A percentile compares a stretch with the other conserved stretches of the same genome.
Evolutionary conservation across 2,888 invertebrate genomes (phyloP).

Genomic region (Parnassius orleans): DNA sequence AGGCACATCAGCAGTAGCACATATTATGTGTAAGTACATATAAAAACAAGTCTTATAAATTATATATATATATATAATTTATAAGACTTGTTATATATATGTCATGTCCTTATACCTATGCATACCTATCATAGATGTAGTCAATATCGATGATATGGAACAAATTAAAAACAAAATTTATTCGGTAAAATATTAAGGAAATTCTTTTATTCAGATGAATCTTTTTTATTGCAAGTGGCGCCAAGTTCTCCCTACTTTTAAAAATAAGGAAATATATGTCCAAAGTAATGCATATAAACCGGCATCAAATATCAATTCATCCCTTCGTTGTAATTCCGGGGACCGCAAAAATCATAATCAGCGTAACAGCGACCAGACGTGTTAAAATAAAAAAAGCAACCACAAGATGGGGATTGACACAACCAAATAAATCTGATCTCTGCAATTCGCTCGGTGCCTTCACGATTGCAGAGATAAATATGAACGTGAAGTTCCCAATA

Average conservation of each 20-base stretch:
- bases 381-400: constrained; percentile 55
- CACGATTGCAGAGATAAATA: constrained; percentile 9
- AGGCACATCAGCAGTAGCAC: no score
- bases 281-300: constrained; percentile 23
- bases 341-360: constrained; percentile 73
- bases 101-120: no score
- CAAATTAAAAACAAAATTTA: not conserved
- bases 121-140: no score
- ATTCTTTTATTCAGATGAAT: no score
- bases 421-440: constrained; percentile 43
- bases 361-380: constrained; percentile 70
- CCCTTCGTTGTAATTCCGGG: constrained; percentile 47
- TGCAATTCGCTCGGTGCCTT: constrained; percentile 26
- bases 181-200: constrained; percentile 16
- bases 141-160: not conserved
- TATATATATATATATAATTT: no score
- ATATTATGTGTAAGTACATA: no score
- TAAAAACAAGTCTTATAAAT: no score
- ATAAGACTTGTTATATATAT: no score
- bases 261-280: constrained; percentile 29
- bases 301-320: constrained; percentile 60
- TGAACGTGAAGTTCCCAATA: constrained; percentile 42
- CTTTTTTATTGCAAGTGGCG: constrained; percentile 18
- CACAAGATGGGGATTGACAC: constrained; percentile 57
- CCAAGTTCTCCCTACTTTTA: constrained; percentile 11